Percentiles rank a stretch among this genome's conserved stretches.
Conservation (phyloP, 2,888 invertebrate species). For the Heliconius hortense region DNA sequence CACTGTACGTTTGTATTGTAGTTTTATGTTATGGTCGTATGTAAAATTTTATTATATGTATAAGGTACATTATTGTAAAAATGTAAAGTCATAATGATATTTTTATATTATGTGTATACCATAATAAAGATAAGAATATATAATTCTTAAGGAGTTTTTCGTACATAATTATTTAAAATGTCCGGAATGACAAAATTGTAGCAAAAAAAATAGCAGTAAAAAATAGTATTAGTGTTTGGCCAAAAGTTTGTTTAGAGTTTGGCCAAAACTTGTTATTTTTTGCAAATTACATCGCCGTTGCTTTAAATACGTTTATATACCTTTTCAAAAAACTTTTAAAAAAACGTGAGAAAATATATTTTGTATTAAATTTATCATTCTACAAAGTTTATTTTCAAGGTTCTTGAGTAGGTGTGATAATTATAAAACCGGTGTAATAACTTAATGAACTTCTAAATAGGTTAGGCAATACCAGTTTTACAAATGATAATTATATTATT, state of each 20-base stretch:
- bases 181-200: background rate
- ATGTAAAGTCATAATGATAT: background rate
- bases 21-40: background rate
- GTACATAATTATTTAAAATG: background rate
- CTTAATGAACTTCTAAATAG: background rate
- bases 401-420: background rate
- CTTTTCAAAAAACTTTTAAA: no score
- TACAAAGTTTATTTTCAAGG: constrained; percentile 1
- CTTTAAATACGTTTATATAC: background rate
- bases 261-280: constrained; percentile 11
- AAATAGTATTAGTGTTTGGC: background rate
- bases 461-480: background rate
- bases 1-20: background rate
- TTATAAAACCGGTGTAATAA: constrained; percentile 1
- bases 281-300: background rate
- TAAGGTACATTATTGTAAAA: no score
- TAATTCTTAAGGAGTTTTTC: background rate
- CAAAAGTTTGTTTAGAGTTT: background rate
- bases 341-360: background rate
- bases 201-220: no score
- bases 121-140: background rate
- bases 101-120: background rate
- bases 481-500: background rate
- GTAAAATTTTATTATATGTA: background rate
- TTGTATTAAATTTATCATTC: background rate